These are phyloP conservation scores for Calonectris borealis DNA, from an alignment of 2,113 vertebrate genomes.

Conservation along the genomic window DNA sequence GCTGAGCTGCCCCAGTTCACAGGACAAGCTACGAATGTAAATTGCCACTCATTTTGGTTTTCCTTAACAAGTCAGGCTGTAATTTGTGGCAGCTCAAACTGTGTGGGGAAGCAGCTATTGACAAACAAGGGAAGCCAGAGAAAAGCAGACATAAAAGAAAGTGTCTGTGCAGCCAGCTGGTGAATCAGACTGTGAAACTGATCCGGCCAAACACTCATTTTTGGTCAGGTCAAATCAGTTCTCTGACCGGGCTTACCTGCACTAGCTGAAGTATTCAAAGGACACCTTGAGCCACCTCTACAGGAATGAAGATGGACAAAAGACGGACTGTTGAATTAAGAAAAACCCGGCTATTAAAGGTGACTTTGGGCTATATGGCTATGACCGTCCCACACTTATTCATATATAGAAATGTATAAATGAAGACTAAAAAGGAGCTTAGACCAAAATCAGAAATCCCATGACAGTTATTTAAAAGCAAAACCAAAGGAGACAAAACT, in stretches of 20 bases:
- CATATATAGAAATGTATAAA: neutral
- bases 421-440: neutral
- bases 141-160: neutral
- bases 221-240: neutral
- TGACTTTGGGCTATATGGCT: neutral
- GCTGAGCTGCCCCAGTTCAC: neutral
- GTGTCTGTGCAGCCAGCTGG: neutral
- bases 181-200: neutral
- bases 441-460: neutral
- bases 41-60: slow-evolving; percentile 55
- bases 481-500: neutral
- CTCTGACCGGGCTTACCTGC: neutral
- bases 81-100: slow-evolving; percentile 56
- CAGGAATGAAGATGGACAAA: neutral
- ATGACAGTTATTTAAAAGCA: neutral
- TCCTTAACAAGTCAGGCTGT: slow-evolving; percentile 45
- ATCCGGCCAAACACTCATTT: neutral
- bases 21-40: slow-evolving; percentile 5
- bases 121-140: slow-evolving; percentile 37
- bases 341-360: neutral
- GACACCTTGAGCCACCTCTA: neutral
- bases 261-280: neutral
- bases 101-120: slow-evolving; percentile 16
- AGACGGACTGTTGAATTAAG: neutral
- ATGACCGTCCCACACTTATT: neutral